Base-by-base conservation (phyloP, 2,113 vertebrate species). In the Pseudorhombus dupliciocellatus region DNA sequence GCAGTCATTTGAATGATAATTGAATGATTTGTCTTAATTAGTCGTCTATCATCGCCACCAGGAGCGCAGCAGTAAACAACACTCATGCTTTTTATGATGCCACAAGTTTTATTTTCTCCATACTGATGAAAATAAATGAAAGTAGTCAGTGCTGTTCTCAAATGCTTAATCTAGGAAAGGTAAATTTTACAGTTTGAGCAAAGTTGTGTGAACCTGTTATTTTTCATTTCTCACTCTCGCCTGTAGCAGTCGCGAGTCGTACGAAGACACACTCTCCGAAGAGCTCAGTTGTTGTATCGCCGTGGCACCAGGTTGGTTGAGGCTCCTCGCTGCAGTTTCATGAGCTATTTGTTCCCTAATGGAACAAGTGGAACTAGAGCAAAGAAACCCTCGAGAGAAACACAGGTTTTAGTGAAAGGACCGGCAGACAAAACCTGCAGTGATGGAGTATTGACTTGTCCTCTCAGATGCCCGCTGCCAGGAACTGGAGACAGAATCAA, bases 11-110 rank as follows among this genome's bases (percentile, higher is more conserved):
- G 24, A 30, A 53, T 53, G 56, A 63, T 70, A 34, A 83, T 74
- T 26, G 16, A 74, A 80, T 71, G 21, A 77, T 83, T 87, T 66
- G 52, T 80, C 76, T 48, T 63, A 74, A 87, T 87, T 73, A 69
- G 76, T 28, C 26, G 5, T 28, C 26, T 28, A 74, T 70, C 61
- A 48, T 70, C 20, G 2, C 7, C 20, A 5, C 20, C 46, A 9
- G 20, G 46, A n/a, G 46, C 3, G 46, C 7, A n/a, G 46, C 20
- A n/a, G 46, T 50, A 50, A 50, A 50, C 20, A 21, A 7, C 18
- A 8, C 46, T 21, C 6, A 21, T n/a, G 7, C 20, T n/a, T 16
- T 7, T 8, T 8, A 20, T 50, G 3, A 20, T 7, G 6, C 8
- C 46, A 21, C 2, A 50, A 50, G 9, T 9, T n/a, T n/a, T 50